Evolutionary conservation across 2,888 invertebrate species (phyloP).

Genomic region (Ennomos quercinarius): DNA sequence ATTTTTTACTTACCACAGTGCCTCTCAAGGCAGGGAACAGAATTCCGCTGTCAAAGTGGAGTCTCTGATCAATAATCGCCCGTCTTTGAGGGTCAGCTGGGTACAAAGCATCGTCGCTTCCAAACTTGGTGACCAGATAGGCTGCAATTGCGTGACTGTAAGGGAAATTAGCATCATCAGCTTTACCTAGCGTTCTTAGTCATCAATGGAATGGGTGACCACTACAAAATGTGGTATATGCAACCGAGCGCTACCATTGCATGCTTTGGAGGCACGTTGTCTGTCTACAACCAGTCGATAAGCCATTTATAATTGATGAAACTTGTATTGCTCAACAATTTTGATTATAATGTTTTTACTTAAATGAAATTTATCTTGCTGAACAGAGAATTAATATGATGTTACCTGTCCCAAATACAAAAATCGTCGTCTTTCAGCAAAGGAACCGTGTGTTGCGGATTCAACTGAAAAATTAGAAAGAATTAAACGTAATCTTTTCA

Average conservation of each 20-base stretch:
- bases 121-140: slow-evolving; percentile 86
- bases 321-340: no score
- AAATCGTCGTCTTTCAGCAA: slow-evolving; percentile 83
- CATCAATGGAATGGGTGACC: no score
- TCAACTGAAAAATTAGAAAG: slow-evolving; percentile 59
- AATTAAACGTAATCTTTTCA: neutral
- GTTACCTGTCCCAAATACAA: slow-evolving; percentile 81
- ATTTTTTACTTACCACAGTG: slow-evolving; percentile 46
- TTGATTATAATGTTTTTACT: no score
- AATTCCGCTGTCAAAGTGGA: slow-evolving; percentile 83
- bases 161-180: slow-evolving; percentile 23
- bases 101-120: slow-evolving; percentile 81
- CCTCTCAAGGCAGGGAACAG: slow-evolving; percentile 73
- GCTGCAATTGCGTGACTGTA: slow-evolving; percentile 87
- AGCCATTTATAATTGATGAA: no score
- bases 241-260: no score
- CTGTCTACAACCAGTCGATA: no score
- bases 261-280: no score
- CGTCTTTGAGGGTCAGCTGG: slow-evolving; percentile 78
- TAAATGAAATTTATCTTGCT: no score
- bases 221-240: no score
- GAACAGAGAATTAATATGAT: slow-evolving; percentile 2
- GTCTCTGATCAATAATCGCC: slow-evolving; percentile 80
- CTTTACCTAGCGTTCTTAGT: neutral
- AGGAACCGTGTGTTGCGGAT: slow-evolving; percentile 84